Conservation (phyloP, 2,888 invertebrate species). For the Cryptocephalus primarius region DNA sequence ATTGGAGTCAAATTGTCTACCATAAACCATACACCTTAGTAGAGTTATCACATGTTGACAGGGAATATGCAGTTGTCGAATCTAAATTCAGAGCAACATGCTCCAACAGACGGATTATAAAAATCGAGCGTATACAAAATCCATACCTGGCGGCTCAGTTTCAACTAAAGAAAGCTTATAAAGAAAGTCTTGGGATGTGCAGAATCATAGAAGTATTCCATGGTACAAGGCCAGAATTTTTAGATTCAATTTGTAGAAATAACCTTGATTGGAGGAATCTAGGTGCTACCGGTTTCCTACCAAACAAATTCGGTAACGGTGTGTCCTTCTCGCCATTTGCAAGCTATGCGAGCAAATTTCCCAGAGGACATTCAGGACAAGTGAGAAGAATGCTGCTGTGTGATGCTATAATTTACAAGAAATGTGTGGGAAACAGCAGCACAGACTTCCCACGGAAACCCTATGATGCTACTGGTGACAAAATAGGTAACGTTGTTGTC, state of each 20-base stretch:
- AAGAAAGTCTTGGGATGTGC: neutral
- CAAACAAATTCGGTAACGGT: conserved; percentile 7
- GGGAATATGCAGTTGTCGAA: no score
- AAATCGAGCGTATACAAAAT: no score
- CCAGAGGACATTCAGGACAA: conserved; percentile 2
- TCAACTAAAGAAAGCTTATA: neutral
- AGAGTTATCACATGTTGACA: no score
- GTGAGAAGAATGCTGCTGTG: conserved; percentile 9
- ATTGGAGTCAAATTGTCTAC: no score
- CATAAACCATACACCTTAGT: no score
- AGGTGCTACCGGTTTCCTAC: conserved; percentile 4
- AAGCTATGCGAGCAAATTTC: conserved; percentile 12
- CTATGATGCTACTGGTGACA: conserved; percentile 7
- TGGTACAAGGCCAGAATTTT: conserved; percentile 6
- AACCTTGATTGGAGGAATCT: conserved; percentile 8
- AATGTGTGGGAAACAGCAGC: conserved; percentile 1
- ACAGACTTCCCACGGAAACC: conserved; percentile 7
- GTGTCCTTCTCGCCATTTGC: conserved; percentile 12
- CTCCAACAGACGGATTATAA: no score
- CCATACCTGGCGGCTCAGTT: neutral
- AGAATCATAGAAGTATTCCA: conserved; percentile 5
- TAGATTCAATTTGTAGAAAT: conserved; percentile 6
- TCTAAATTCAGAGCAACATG: no score
- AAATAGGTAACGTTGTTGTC: conserved; percentile 7
- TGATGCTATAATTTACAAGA: conserved; percentile 8